A percentile compares a stretch with the other conserved stretches of the same genome.
These are phyloP conservation scores for Volucella zonaria DNA, from an alignment of 2,888 invertebrate species.

Conservation along the genomic window DNA sequence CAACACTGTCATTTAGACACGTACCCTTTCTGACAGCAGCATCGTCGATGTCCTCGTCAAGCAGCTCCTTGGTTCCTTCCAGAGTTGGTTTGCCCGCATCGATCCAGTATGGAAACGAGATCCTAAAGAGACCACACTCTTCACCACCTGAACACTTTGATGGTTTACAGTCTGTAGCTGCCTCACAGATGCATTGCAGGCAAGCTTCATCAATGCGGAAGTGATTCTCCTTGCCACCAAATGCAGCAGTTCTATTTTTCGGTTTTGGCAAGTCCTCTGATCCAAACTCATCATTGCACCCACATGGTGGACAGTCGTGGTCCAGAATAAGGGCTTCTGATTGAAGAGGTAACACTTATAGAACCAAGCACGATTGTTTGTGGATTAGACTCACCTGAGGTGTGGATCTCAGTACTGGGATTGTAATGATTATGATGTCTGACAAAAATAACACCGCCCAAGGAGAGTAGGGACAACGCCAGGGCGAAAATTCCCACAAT, in stretches of 20 bases:
- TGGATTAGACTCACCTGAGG: constrained; percentile 48
- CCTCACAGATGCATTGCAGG: constrained; percentile 77
- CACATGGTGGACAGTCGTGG: constrained; percentile 18
- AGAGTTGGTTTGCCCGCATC: constrained; percentile 5
- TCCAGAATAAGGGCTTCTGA: constrained; percentile 35
- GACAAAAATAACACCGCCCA: constrained; percentile 46
- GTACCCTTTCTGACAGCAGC: background rate
- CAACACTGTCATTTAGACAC: background rate
- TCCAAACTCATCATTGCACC: background rate
- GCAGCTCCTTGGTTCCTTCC: background rate
- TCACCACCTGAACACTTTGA: constrained; percentile 61
- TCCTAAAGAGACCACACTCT: constrained; percentile 77
- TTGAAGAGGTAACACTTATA: constrained; percentile 15
- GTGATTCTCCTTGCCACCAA: constrained; percentile 1
- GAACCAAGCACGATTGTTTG: background rate
- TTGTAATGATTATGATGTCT: constrained; percentile 47
- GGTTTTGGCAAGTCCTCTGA: background rate
- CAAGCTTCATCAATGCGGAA: constrained; percentile 72
- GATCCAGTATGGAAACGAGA: constrained; percentile 76
- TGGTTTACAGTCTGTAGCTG: constrained; percentile 74
- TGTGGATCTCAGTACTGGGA: background rate
- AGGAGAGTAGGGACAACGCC: constrained; percentile 36
- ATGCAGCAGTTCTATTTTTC: background rate
- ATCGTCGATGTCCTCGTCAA: background rate
- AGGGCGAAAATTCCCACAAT: constrained; percentile 49